Evolutionary conservation across 1,140 invertebrate genomes (phyloP).

Genomic region (Proales similis): DNA sequence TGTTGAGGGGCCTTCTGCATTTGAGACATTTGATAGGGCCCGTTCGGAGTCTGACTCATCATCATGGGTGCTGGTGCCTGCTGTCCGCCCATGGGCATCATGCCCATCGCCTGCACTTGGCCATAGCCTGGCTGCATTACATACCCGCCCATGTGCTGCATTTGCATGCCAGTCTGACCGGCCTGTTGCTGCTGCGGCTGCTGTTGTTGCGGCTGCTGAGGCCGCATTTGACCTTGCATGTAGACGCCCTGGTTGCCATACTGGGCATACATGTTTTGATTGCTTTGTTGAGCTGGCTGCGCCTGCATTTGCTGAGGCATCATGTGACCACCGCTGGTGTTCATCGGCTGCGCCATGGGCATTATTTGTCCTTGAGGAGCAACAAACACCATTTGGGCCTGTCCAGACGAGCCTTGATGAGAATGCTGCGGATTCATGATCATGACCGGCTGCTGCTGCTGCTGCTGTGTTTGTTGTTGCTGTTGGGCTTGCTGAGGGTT

Average conservation of each 20-base stretch:
- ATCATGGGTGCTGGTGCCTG: no score
- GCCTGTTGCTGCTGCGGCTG: constrained; percentile 25
- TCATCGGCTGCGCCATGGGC: not conserved
- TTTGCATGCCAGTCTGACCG: not conserved
- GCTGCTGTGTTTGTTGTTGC: constrained; percentile 6
- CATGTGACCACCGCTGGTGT: not conserved
- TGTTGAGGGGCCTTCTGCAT: no score
- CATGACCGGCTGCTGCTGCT: not conserved
- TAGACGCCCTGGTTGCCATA: not conserved
- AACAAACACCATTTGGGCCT: not conserved
- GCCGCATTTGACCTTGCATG: constrained; percentile 4
- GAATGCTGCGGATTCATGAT: no score
- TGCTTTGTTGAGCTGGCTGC: not conserved
- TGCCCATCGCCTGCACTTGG: no score
- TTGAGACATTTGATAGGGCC: no score
- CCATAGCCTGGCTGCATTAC: no score
- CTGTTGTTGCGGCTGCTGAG: not conserved
- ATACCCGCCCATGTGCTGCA: no score
- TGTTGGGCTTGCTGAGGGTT: constrained; percentile 4
- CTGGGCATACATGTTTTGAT: not conserved
- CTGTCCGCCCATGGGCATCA: no score
- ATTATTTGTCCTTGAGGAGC: not conserved
- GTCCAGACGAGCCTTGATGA: not conserved
- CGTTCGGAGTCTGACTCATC: no score
- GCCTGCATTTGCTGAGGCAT: constrained; percentile 23